Base-by-base conservation (phyloP, 2,888 invertebrate species). In the Podotricha telesiphe region DNA sequence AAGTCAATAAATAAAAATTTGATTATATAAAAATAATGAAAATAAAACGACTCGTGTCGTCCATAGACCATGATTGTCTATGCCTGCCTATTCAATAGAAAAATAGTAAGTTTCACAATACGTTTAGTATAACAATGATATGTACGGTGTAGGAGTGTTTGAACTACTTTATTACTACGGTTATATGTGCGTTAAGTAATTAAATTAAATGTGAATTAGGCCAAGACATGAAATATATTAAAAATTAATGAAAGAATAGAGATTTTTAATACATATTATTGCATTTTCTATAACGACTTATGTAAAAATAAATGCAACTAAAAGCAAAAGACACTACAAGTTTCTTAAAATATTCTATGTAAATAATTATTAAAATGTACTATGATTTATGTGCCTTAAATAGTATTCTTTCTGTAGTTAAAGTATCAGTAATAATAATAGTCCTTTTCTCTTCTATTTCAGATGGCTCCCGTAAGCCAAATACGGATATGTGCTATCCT, bases 401-500 rank as follows among this genome's bases (percentile, higher is more conserved):
- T 42, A 42, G 8, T 37, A 37, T 10, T 1, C 10, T 37, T 10
- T 10, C 37, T 37, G n/a, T n/a, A 11, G 13, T 42, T 13, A 42
- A 42, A 15, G 13, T 8, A 58, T 40, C 15, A 58, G 20, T 40
- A 59, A 59, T 59, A 22, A 20, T 59, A 37, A 55, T 11, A 17
- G 17, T 22, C 17, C 2, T 56, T 20, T 50, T 55, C 13, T 74
- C 75, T 75, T 73, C 68, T 78, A 72, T 92, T 91, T 61, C 93
- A 93, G 92, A 94, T 94, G 89, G 87, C 86, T 87, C 87, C 93
- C 86, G 88, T 91, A 79, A 78, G 81, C 73, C 76, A 79, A 67
- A 82, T 89, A 80, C 85, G 88, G 79, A 79, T 86, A 79, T 85
- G 84, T 76, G 86, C 86, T 78, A 79, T 91, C 65, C 76, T 92